These are phyloP conservation scores for Polypedilum pembai DNA, from an alignment of 1,140 invertebrate genomes.

Conservation along the genomic window DNA sequence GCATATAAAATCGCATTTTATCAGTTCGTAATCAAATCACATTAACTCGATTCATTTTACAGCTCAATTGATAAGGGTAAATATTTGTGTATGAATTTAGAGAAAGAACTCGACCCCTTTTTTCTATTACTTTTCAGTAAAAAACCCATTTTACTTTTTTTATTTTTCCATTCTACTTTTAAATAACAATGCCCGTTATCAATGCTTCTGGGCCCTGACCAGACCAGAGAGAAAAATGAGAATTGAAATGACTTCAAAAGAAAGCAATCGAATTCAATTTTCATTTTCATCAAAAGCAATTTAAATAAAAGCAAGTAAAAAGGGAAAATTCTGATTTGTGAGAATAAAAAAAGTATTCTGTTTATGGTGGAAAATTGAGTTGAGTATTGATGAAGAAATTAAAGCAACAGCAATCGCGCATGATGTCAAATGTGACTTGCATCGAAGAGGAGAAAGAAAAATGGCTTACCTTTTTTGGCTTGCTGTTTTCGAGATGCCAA, in stretches of 20 bases:
- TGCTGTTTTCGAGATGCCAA: background rate
- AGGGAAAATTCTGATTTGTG: too few species aligned
- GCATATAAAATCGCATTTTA: conserved; percentile 27
- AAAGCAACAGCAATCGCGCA: background rate
- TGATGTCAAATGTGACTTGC: background rate
- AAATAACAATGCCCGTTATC: conserved; percentile 21
- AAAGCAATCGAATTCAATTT: conserved; percentile 18
- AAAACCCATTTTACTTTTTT: background rate
- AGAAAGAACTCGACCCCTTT: background rate
- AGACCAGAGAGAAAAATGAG: conserved; percentile 16
- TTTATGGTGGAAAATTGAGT: background rate
- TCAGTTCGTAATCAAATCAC: conserved; percentile 26
- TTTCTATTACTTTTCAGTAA: background rate
- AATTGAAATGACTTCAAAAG: conserved; percentile 25
- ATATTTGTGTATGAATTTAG: conserved; percentile 19
- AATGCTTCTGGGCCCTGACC: background rate
- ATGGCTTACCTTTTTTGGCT: conserved; percentile 15
- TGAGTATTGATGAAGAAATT: background rate
- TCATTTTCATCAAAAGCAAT: conserved; percentile 4
- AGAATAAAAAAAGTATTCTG: background rate
- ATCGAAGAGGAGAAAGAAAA: background rate
- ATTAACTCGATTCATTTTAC: conserved; percentile 28
- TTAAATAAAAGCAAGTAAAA: background rate
- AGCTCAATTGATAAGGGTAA: conserved; percentile 28
- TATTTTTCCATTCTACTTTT: background rate